phyloP scores from a whole-genome alignment of 2,797 vertebrate genomes.

The Poliocrania exsul region DNA sequence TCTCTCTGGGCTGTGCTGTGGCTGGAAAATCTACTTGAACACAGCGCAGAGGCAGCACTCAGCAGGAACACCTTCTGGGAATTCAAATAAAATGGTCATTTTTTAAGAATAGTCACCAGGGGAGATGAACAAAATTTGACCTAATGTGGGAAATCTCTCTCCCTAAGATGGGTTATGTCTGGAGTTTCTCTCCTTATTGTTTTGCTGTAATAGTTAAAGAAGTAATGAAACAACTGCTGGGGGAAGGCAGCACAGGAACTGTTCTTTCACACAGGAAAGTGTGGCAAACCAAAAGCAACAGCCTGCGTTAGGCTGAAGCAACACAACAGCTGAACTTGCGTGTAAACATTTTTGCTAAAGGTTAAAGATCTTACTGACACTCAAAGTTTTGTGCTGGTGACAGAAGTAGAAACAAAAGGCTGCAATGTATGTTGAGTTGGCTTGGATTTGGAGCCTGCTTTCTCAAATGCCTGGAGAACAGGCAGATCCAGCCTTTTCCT shows the following conservation, averaged over 20 bases:
- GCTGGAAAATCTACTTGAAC: neutral
- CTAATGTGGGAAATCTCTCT: neutral
- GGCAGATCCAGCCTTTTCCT: neutral
- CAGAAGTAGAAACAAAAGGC: neutral
- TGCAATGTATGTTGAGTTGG: neutral
- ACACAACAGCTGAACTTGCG: neutral
- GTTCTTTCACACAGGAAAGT: neutral
- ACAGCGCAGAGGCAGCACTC: neutral
- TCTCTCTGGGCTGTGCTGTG: neutral
- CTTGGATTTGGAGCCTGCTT: neutral
- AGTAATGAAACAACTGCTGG: neutral
- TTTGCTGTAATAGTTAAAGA: neutral
- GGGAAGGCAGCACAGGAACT: neutral
- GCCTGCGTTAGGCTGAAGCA: neutral
- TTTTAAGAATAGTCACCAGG: neutral
- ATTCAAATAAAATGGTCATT: constrained; percentile 15
- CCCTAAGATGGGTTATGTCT: neutral
- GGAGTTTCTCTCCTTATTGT: neutral
- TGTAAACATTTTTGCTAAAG: neutral
- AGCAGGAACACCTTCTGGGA: neutral
- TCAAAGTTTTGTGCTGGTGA: neutral
- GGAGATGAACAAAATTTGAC: neutral
- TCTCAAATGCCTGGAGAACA: neutral
- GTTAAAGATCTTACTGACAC: neutral
- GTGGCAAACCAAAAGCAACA: neutral